Evolutionary conservation across 2,797 vertebrate genomes (phyloP).

Genomic region (Podargus strigoides): DNA sequence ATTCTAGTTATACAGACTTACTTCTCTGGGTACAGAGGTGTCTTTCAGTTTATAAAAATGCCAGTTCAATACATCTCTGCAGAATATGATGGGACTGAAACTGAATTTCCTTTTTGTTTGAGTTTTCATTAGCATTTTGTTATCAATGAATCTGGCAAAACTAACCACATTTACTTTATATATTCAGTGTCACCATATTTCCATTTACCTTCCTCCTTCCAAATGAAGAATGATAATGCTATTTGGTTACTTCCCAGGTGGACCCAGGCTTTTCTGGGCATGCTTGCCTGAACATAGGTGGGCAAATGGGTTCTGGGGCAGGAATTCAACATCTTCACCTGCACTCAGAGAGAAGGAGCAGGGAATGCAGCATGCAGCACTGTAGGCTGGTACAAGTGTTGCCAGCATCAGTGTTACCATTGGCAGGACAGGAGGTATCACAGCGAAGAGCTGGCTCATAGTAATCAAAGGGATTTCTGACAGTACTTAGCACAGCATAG

Average conservation of each 20-base stretch:
- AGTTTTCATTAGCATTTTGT: neutral
- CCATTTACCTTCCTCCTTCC: neutral
- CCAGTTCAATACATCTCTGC: neutral
- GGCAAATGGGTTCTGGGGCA: neutral
- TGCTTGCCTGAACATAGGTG: neutral
- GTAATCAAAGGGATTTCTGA: neutral
- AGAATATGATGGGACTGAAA: neutral
- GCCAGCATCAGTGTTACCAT: neutral
- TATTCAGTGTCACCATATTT: neutral
- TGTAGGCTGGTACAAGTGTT: neutral
- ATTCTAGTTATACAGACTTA: neutral
- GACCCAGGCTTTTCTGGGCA: neutral
- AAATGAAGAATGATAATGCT: accelerated
- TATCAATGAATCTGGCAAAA: neutral
- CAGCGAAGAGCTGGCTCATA: neutral
- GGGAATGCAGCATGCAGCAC: accelerated
- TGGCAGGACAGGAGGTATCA: neutral
- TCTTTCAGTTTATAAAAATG: neutral
- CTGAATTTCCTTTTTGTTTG: neutral
- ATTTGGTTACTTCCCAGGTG: neutral
- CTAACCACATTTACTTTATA: neutral
- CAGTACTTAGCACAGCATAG: neutral
- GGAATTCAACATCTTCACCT: neutral
- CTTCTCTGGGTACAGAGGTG: neutral
- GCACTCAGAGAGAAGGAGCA: neutral